These are phyloP conservation scores for Maccullochella peelii DNA, from an alignment of 2,113 vertebrate genomes.

Conservation along the genomic window DNA sequence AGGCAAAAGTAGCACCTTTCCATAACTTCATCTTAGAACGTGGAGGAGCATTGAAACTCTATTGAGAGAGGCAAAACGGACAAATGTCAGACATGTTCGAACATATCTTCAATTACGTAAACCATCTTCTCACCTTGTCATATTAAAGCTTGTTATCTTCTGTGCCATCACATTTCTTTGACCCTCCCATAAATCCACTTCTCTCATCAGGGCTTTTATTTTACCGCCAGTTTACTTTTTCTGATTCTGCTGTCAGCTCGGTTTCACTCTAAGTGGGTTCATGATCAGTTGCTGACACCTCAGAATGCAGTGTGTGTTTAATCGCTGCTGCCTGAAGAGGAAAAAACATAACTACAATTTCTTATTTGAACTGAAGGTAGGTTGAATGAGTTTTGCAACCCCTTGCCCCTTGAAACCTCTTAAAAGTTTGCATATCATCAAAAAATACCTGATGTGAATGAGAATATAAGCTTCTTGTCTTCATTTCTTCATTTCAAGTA, in stretches of 20 bases:
- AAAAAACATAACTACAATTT: constrained; percentile 17
- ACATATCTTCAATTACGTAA: constrained; percentile 20
- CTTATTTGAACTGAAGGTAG: constrained; percentile 33
- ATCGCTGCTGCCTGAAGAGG: constrained; percentile 24
- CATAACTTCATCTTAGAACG: constrained; percentile 96
- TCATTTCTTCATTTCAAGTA: constrained; percentile 8
- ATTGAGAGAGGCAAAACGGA: constrained; percentile 60
- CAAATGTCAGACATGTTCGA: constrained; percentile 50
- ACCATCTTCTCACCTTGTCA: constrained; percentile 34
- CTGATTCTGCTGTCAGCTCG: constrained; percentile 58
- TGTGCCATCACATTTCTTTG: constrained; percentile 9
- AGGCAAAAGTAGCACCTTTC: constrained; percentile 91
- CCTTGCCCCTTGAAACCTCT: not conserved
- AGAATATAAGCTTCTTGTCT: constrained; percentile 9
- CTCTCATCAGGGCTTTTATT: constrained; percentile 42
- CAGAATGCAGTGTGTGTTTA: constrained; percentile 68
- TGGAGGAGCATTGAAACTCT: constrained; percentile 92
- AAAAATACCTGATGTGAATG: constrained; percentile 32
- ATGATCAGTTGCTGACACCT: constrained; percentile 64
- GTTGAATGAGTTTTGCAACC: constrained; percentile 25
- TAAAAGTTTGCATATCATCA: not conserved
- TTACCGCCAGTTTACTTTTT: constrained; percentile 57
- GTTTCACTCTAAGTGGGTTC: constrained; percentile 63
- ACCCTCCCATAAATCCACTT: constrained; percentile 38
- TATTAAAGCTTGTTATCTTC: constrained; percentile 13